Percentiles rank a stretch among this genome's conserved stretches.
phyloP scores from a whole-genome alignment of 2,888 invertebrate species.

The Flabesymbios commensalis region DNA sequence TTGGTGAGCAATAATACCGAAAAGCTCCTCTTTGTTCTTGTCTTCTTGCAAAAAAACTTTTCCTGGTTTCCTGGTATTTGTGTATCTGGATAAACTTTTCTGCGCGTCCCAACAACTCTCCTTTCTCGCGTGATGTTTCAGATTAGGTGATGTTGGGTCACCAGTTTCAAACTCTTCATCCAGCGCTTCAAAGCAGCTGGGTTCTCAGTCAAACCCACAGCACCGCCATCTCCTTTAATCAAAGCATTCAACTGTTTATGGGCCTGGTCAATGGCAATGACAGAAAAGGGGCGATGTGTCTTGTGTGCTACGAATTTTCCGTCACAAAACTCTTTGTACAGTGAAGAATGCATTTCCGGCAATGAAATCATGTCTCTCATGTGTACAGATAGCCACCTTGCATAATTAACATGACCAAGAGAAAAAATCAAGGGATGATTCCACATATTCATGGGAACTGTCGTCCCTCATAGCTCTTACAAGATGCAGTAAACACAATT shows the following conservation, averaged over 20 bases:
- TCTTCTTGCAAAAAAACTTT: no score
- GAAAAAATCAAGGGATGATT: no score
- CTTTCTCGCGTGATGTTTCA: no score
- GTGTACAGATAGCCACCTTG: slow-evolving; percentile 38
- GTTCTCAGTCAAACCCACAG: slow-evolving; percentile 37
- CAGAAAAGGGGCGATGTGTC: slow-evolving; percentile 18
- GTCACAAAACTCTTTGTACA: slow-evolving; percentile 28
- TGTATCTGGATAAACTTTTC: no score
- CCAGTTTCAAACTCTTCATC: no score
- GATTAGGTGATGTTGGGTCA: no score
- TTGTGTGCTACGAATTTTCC: slow-evolving; percentile 38
- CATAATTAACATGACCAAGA: slow-evolving; percentile 35
- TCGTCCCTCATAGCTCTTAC: slow-evolving; percentile 22
- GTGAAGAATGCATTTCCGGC: slow-evolving; percentile 22
- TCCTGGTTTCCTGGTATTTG: no score
- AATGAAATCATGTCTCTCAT: slow-evolving; percentile 33
- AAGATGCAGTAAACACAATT: slow-evolving; percentile 8
- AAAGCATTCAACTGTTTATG: slow-evolving; percentile 37
- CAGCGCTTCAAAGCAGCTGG: slow-evolving; percentile 32
- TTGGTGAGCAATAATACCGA: no score
- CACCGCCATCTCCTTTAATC: slow-evolving; percentile 38
- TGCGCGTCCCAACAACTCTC: no score
- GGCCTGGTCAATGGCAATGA: slow-evolving; percentile 6
- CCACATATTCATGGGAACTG: slow-evolving; percentile 20
- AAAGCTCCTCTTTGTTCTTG: no score